Base-by-base conservation (phyloP, 2,797 vertebrate species). In the Percopsis omiscomaycus region DNA sequence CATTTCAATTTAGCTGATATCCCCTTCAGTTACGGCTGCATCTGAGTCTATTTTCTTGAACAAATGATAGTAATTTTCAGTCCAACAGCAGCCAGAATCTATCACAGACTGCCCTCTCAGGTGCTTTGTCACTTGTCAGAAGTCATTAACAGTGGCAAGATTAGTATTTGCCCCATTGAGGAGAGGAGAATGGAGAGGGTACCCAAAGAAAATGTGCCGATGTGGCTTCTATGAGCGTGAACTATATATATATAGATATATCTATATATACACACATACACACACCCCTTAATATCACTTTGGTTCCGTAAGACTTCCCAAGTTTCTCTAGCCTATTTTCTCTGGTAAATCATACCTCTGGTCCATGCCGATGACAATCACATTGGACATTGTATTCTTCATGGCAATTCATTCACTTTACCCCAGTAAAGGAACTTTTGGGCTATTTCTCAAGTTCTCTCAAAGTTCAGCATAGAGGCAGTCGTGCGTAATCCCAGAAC, bases 31-130 rank as follows among this genome's bases (percentile, higher is more conserved):
- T 89, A 87, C 55, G 29, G 73, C 78, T 63, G 83, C 83, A 89
- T 91, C 89, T 85, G 68, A 90, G 82, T 86, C 84, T 73, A 87
- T 92, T 92, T 92, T 87, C 85, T 89, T 89, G 88, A 89, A 92
- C 90, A 92, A 92, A 92, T 91, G 88, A 89, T 90, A 86, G 91
- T 89, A 84, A 92, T 92, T 92, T 92, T 81, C 84, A 71, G 75
- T 78, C 84, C 77, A 79, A 83, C 84, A 66, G 88, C 86, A 80
- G 84, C 84, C 82, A 74, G 78, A 88, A 88, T 90, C 86, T 71
- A 90, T 91, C 87, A 79, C 76, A 57, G 57, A 45, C 74, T 69
- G 77, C 66, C 80, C 75, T 86, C 86, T 85, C 84, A 83, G 86
- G 87, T 88, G 78, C 88, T 92, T 92, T 92, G 89, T 93, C 89